These are phyloP conservation scores for Betta splendens DNA, from an alignment of 2,797 vertebrate species.

Conservation along the genomic window DNA sequence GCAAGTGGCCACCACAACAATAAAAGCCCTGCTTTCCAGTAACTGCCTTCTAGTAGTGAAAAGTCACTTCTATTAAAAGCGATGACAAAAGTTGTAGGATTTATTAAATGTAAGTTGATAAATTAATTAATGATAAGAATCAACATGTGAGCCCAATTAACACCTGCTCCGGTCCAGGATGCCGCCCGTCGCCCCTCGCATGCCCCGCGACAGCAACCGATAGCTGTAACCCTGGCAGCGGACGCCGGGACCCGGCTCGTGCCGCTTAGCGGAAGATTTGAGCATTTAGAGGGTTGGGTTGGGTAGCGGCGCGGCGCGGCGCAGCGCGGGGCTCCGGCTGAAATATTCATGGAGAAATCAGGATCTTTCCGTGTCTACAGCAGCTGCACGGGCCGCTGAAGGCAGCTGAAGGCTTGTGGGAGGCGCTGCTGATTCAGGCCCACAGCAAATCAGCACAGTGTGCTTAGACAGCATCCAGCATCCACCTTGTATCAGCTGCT, in stretches of 20 bases:
- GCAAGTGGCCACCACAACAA: neutral
- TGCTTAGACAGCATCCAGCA: neutral
- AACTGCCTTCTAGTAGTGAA: neutral
- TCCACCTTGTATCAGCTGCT: slow-evolving; percentile 1
- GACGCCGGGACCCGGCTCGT: slow-evolving; percentile 24
- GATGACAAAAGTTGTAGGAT: neutral
- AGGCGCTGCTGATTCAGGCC: slow-evolving; percentile 9
- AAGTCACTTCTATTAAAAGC: slow-evolving; percentile 5
- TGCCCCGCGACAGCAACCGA: slow-evolving; percentile 42
- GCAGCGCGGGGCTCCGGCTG: slow-evolving; percentile 38
- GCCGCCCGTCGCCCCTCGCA: slow-evolving; percentile 5
- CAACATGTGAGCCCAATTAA: slow-evolving; percentile 23
- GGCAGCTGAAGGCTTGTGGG: slow-evolving; percentile 33
- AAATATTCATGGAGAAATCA: slow-evolving; percentile 69
- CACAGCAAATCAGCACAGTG: slow-evolving; percentile 8
- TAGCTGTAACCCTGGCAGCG: slow-evolving; percentile 35
- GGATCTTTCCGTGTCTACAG: slow-evolving; percentile 17
- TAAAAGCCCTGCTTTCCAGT: slow-evolving; percentile 20
- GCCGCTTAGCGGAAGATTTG: slow-evolving; percentile 34
- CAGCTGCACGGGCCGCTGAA: slow-evolving; percentile 28
- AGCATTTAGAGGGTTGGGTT: slow-evolving; percentile 28
- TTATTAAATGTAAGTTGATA: slow-evolving; percentile 12
- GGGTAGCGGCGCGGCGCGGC: slow-evolving; percentile 46
- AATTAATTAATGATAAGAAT: slow-evolving; percentile 8
- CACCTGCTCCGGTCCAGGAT: slow-evolving; percentile 29